phyloP scores from a whole-genome alignment of 2,113 vertebrate genomes.

The Falcunculus frontatus region DNA sequence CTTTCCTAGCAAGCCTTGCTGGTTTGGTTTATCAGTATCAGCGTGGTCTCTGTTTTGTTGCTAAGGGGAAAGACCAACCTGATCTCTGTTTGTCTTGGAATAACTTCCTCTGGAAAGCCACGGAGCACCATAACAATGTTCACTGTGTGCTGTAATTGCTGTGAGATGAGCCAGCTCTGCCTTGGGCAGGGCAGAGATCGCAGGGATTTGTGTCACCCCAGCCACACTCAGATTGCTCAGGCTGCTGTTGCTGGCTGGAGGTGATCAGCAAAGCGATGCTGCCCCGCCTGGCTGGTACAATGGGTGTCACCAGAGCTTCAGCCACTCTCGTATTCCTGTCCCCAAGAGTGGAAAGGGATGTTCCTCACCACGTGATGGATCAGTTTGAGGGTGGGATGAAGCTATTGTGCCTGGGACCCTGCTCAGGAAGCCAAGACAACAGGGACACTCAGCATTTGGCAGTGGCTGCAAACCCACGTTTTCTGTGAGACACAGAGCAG shows the following conservation, averaged over 20 bases:
- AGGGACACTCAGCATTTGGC: neutral
- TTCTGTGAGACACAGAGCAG: neutral
- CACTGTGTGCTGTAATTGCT: neutral
- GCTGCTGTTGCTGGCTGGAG: neutral
- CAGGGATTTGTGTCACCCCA: neutral
- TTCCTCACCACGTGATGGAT: neutral
- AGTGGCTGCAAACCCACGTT: accelerated
- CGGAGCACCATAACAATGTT: neutral
- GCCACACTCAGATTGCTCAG: neutral
- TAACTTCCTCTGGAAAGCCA: neutral
- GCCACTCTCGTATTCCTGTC: neutral
- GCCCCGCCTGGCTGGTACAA: neutral
- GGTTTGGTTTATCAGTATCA: neutral
- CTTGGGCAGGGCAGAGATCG: neutral
- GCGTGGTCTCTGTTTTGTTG: neutral
- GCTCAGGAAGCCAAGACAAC: neutral
- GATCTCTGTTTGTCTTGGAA: neutral
- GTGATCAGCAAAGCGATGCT: neutral
- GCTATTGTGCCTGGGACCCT: neutral
- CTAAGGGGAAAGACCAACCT: neutral
- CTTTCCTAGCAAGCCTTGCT: neutral
- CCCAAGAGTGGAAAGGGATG: neutral
- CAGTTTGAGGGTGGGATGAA: neutral
- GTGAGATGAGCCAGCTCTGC: neutral
- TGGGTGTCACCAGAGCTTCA: neutral